Evolutionary conservation across 2,888 invertebrate species (phyloP), one percentile per base, ranked within the genome.

Genomic region (Polia nebulosa): DNA sequence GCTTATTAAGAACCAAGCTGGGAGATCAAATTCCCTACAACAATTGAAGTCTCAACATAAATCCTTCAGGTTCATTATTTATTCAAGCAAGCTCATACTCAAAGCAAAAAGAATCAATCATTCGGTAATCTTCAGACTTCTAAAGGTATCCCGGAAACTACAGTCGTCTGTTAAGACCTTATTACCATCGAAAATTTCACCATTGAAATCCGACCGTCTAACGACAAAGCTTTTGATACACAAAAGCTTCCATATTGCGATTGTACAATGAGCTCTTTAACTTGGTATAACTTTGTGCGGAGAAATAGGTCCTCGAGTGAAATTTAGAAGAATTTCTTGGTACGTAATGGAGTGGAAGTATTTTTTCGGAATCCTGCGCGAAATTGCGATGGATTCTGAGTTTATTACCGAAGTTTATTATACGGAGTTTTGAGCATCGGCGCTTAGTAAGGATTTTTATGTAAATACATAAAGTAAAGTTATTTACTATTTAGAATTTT

Each of bases 401-500:
- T 82, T 71, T 79, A 82, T 79, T 79, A 63, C 47, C 17, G 36
- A 81, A 76, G 64, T 81, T 80, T 74, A 77, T 49, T 63, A 68
- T 58, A 39, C 34, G 58, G 47, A 78, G 64, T 69, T 72, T 27
- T 45, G 44, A 64, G 27, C 20, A 44, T 52, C 49, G 60, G 45
- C 39, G 32, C 56, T 68, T 49, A 67, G 25, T 56, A 39, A 45
- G 34, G 44, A 58, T 45, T 49, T 64, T 61, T 55, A 68, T 64
- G 36, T 67, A 56, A 62, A 56, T 78, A 36, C 13, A 41, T 39
- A 51, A 51, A 59, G n/a, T 29, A 29, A 49, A 32, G 51, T 51
- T 56, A 39, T 29, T 51, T 47, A 41, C 27, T 57, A 72, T 51
- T 44, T 51, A 58, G 11, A 39, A 52, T 49, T 60, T 61, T 44